Base-by-base conservation (phyloP, 2,888 invertebrate species). In the Chesias legatella region DNA sequence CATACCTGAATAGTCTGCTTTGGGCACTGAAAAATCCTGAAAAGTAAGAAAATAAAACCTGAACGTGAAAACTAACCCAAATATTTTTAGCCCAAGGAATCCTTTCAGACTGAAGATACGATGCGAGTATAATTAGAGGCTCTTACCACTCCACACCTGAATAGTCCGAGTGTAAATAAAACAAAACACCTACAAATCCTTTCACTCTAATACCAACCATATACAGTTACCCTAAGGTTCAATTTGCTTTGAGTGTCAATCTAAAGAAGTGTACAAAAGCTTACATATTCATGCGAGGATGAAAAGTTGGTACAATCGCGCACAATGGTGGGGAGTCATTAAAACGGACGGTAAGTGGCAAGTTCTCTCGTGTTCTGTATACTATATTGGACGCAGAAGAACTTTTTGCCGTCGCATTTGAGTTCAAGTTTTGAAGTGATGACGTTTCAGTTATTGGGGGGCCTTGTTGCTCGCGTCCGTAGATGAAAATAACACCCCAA, bases 161-260 rank as follows among this genome's bases (percentile, higher is more conserved):
- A 79, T 76, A 56, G 68, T 41, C 47, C 60, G 60, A 60, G 65
- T 60, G 64, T 63, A 74, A 76, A 71, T 70, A 73, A 73, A 66
- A 66, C 63, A 58, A 69, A 72, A 73, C 48, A 59, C 63, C 66
- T 58, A 63, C 62, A 62, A 60, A 66, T 30, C 5, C 7, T 8
- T 13, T 7, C 11, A 30, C 10, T 9, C 6, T 10, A 34, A 27
- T 33, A 20, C 11, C 9, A 0, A 6, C 32, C 9, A 7, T 29
- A 17, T 21, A 10, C 17, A 0, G 6, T 17, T 21, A 7, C 7
- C 0, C 7, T 31, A 40, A 4, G 30, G 29, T 32, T 36, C 26
- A 21, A n/a, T 35, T 31, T 39, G 20, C 9, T 22, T 22, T 22
- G 6, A n/a, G 1, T 3, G 13, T 9, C 11, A 17, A 21, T 26